Percentiles rank a stretch among this genome's conserved stretches.
These are phyloP conservation scores for Strigops habroptila DNA, from an alignment of 2,113 vertebrate genomes.

Conservation along the genomic window DNA sequence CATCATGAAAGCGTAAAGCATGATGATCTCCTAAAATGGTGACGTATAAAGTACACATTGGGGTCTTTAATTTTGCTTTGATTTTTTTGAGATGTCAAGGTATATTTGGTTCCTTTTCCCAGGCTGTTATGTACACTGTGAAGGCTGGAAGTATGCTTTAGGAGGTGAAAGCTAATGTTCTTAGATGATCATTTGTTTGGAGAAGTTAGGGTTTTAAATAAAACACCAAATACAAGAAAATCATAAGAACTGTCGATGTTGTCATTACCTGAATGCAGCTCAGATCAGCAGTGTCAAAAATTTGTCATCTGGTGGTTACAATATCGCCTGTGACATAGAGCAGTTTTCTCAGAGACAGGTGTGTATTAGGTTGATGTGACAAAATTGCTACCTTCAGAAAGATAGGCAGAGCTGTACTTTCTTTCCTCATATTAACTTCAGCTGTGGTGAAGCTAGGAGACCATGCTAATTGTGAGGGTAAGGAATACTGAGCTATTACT, in stretches of 20 bases:
- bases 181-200: neutral
- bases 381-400: constrained; percentile 39
- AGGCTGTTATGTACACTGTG: neutral
- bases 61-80: neutral
- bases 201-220: constrained; percentile 8
- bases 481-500: neutral
- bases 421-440: neutral
- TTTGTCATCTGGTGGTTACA: constrained; percentile 6
- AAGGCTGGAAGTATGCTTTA: neutral
- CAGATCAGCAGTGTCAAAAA: neutral
- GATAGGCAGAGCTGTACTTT: neutral
- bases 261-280: neutral
- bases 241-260: neutral
- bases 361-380: constrained; percentile 26
- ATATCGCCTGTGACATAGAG: constrained; percentile 3
- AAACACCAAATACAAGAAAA: constrained; percentile 24
- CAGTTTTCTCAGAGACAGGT: constrained; percentile 11
- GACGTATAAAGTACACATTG: neutral
- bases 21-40: neutral
- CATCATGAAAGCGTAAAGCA: neutral
- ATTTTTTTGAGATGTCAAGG: neutral
- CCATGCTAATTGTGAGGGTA: neutral
- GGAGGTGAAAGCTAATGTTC: neutral
- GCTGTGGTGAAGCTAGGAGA: neutral
- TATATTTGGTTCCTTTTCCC: neutral